Evolutionary conservation across 30 jellyfish, hydroid and myxozoan species (phyloP), one percentile per base, ranked within the genome.

Genomic region (Aurelia coerulea): DNA sequence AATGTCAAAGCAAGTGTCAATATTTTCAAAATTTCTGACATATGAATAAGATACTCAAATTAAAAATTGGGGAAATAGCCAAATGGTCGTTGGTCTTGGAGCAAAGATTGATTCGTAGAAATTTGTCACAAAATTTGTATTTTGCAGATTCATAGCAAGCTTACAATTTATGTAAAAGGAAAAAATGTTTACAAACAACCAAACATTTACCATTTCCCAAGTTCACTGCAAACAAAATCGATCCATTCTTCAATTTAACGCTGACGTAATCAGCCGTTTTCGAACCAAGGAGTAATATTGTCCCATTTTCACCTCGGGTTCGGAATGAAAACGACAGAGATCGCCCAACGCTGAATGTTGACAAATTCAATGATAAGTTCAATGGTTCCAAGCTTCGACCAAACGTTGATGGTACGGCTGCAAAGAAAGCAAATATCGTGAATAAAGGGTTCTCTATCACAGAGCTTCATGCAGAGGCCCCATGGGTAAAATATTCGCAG

Each of bases 321-420:
- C 93, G 62, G 77, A 84, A 73, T 50, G 85, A 18, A 72, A 83
- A 84, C 2, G 93, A 84, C 18, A 78, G 0, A 5, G 84, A 53
- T n/a, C 60, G 73, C 3, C 93, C 93, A 12, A 64, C 68, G 76
- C 93, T 84, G 34, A 66, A 52, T 15, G 51, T 50, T 29, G 81
- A 32, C 10, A 87, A 3, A 52, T 84, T 84, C 77, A 84, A 78
- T 3, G 68, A 73, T 70, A 84, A 17, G 32, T 73, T 74, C 18
- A 74, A 15, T 31, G 87, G 76, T 29, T 39, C 17, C 2, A 34
- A 23, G 51, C 49, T 50, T 11, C 77, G 64, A 18, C 88, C 92
- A 58, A 73, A 60, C 51, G 93, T 84, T 14, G 93, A 60, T 18
- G 93, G 78, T 50, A 75, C 59, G 2, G 93, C 93, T 84, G 39